These are phyloP conservation scores for Carettochelys insculpta DNA, from an alignment of 2,113 vertebrate genomes.

Conservation along the genomic window DNA sequence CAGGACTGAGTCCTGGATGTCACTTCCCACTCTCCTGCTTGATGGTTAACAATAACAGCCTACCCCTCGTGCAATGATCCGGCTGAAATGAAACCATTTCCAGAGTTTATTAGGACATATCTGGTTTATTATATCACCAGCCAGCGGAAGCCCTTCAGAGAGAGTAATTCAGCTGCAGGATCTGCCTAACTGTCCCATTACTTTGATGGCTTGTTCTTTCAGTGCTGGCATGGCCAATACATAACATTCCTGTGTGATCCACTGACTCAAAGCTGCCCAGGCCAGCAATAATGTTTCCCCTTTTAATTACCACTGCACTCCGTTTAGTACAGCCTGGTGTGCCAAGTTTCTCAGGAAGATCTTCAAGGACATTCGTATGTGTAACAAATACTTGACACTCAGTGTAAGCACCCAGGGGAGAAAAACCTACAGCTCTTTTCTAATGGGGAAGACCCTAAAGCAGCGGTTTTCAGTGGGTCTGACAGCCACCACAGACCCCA, in stretches of 20 bases:
- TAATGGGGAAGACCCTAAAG: background rate
- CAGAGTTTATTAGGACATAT: background rate
- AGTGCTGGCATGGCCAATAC: background rate
- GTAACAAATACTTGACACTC: background rate
- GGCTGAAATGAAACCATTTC: background rate
- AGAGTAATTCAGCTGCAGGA: too few species aligned
- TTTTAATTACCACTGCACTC: fast-evolving
- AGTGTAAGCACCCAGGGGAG: background rate
- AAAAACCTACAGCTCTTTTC: background rate
- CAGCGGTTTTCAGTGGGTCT: too few species aligned
- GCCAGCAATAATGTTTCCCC: background rate
- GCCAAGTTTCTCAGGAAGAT: background rate
- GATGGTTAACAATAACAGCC: background rate
- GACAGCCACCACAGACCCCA: too few species aligned
- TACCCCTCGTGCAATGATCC: background rate
- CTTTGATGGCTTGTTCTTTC: background rate
- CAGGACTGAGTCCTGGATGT: background rate
- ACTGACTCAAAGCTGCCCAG: background rate
- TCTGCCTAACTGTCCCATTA: background rate
- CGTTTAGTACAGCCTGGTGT: background rate
- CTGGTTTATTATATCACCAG: background rate
- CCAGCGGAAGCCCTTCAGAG: background rate
- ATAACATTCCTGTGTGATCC: background rate
- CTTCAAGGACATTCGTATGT: background rate
- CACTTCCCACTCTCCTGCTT: background rate